Evolutionary conservation across 2,797 vertebrate species (phyloP).

Genomic region (Synanceia verrucosa): DNA sequence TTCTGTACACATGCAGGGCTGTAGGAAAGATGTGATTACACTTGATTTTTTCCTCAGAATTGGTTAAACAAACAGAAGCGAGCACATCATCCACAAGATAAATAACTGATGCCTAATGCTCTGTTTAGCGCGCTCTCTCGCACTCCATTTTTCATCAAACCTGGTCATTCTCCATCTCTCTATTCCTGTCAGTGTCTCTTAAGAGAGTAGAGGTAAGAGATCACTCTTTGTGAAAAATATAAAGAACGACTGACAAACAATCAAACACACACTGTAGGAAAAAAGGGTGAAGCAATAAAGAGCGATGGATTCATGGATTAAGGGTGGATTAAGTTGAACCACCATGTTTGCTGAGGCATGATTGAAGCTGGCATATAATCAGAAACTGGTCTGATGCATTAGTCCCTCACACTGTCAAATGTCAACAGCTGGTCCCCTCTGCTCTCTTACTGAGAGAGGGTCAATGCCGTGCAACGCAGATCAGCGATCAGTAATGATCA

Average conservation of each 20-base stretch:
- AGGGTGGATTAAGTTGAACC: conserved; percentile 59
- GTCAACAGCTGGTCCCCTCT: conserved; percentile 56
- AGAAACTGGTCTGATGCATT: conserved; percentile 45
- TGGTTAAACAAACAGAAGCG: conserved; percentile 17
- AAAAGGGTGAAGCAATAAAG: conserved; percentile 21
- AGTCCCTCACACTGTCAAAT: conserved; percentile 35
- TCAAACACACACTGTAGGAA: neutral
- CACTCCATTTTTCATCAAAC: neutral
- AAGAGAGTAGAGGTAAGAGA: neutral
- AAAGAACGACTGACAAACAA: conserved; percentile 9
- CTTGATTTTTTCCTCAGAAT: neutral
- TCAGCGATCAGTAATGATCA: conserved; percentile 41
- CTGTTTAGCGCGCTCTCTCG: neutral
- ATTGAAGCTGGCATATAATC: conserved; percentile 60
- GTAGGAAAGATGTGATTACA: neutral
- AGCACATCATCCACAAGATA: neutral
- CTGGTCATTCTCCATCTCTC: neutral
- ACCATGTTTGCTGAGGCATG: conserved; percentile 52
- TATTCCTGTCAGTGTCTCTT: neutral
- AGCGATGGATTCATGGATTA: conserved; percentile 58
- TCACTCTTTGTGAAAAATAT: neutral
- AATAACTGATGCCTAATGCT: conserved; percentile 7
- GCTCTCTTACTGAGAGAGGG: conserved; percentile 39
- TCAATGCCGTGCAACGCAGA: conserved; percentile 38
- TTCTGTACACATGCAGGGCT: neutral